Evolutionary conservation across 2,797 vertebrate species (phyloP).

Genomic region (Platalea minor): DNA sequence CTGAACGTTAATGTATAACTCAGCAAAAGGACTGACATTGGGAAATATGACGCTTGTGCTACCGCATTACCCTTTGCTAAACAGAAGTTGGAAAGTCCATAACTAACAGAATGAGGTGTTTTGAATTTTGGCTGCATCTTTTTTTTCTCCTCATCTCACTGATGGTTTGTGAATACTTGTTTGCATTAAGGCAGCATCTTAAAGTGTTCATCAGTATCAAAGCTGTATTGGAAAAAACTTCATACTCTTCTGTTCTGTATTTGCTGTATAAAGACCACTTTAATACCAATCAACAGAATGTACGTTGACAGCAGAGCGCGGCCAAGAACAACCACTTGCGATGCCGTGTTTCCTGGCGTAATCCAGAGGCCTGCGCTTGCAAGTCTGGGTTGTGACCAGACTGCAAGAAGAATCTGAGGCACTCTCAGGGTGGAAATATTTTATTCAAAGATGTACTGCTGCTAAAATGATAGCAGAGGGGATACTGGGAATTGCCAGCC

Average conservation of each 20-base stretch:
- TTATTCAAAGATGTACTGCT: neutral
- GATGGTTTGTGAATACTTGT: neutral
- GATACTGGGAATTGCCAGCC: conserved; percentile 25
- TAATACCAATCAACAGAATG: neutral
- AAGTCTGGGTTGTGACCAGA: neutral
- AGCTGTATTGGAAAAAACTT: neutral
- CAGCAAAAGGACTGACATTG: neutral
- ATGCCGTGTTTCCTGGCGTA: neutral
- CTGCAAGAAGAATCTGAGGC: neutral
- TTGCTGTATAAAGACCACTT: neutral
- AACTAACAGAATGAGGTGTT: neutral
- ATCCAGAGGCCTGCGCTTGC: neutral
- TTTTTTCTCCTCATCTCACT: neutral
- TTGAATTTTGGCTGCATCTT: neutral
- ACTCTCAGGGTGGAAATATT: neutral
- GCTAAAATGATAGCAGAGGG: conserved; percentile 18
- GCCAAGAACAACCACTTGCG: neutral
- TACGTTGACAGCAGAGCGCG: neutral
- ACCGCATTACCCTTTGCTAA: neutral
- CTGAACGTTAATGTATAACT: neutral
- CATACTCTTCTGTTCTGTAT: neutral
- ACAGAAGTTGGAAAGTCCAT: neutral
- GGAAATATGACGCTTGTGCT: neutral
- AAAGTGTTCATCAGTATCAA: neutral
- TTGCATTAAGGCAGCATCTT: neutral